Percentiles rank a stretch among this genome's conserved stretches.
Conservation (phyloP, 2,888 invertebrate genomes). For the Pycnomerus fuliginosus region DNA sequence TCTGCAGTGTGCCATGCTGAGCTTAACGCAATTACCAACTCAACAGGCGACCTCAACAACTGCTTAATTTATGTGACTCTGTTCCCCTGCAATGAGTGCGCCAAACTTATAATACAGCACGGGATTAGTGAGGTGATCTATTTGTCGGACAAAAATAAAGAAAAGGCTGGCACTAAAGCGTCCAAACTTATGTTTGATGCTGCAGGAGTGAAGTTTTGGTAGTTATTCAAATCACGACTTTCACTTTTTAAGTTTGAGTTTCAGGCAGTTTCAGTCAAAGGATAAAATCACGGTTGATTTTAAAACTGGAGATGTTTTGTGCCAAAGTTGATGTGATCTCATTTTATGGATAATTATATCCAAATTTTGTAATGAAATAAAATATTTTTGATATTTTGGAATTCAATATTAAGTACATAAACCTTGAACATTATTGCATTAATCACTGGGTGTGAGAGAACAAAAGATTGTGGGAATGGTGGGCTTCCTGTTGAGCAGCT, state of each 20-base stretch:
- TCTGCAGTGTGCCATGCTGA: conserved; percentile 96
- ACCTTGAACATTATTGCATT: too few relatives aligned
- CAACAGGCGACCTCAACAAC: conserved; percentile 61
- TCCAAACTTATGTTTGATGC: conserved; percentile 81
- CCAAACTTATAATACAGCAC: conserved; percentile 94
- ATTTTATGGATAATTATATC: too few relatives aligned
- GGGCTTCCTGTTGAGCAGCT: conserved; percentile 17
- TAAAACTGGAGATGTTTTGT: too few relatives aligned
- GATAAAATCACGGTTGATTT: conserved; percentile 6
- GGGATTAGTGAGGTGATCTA: conserved; percentile 80
- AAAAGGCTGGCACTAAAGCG: conserved; percentile 69
- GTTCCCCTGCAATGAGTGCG: conserved; percentile 98
- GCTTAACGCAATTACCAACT: conserved; percentile 92
- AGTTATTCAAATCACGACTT: too few relatives aligned
- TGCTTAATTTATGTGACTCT: conserved; percentile 86
- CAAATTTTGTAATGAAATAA: too few relatives aligned
- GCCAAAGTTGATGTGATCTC: too few relatives aligned
- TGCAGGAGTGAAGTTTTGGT: conserved; percentile 71
- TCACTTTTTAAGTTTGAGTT: conserved; percentile 1
- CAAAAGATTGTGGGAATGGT: conserved; percentile 9
- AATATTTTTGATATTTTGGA: too few relatives aligned
- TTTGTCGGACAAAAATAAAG: conserved; percentile 77
- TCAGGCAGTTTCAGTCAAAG: conserved; percentile 8
- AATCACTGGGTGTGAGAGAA: conserved; percentile 15
- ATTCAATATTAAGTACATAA: too few relatives aligned